A percentile compares a stretch with the other conserved stretches of the same genome.
Evolutionary conservation across 2,888 invertebrate species (phyloP).

Genomic region (Ormyrus pomaceus): DNA sequence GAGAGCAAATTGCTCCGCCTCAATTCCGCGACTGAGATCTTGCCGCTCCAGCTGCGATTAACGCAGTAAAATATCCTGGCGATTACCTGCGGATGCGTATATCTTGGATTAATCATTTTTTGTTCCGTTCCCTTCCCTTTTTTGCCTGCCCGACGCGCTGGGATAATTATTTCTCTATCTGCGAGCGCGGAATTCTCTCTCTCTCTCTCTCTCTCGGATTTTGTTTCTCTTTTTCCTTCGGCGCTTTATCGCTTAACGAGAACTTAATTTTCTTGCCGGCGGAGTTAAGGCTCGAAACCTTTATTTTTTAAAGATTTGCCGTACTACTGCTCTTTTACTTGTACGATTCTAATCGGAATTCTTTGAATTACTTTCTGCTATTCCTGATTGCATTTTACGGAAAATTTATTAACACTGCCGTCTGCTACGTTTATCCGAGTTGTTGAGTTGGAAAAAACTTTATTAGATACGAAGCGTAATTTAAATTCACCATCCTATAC

Average conservation of each 20-base stretch:
- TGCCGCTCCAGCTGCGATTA: slow-evolving; percentile 97
- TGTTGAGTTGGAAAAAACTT: neutral
- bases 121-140: neutral
- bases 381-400: no score
- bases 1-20: slow-evolving; percentile 93
- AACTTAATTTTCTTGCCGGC: neutral
- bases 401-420: no score
- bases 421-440: no score
- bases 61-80: slow-evolving; percentile 98
- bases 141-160: no score
- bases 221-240: neutral
- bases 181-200: no score
- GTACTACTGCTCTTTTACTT: no score
- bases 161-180: no score
- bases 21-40: slow-evolving; percentile 91
- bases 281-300: no score
- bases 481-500: slow-evolving; percentile 13
- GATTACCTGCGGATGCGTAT: slow-evolving; percentile 83
- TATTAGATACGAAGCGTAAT: slow-evolving; percentile 11
- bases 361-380: no score
- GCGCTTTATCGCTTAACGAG: neutral
- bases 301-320: no score
- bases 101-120: neutral
- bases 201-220: no score
- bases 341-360: no score